Conservation (phyloP, 2,888 invertebrate genomes). For the Drosophila niveifrons region DNA sequence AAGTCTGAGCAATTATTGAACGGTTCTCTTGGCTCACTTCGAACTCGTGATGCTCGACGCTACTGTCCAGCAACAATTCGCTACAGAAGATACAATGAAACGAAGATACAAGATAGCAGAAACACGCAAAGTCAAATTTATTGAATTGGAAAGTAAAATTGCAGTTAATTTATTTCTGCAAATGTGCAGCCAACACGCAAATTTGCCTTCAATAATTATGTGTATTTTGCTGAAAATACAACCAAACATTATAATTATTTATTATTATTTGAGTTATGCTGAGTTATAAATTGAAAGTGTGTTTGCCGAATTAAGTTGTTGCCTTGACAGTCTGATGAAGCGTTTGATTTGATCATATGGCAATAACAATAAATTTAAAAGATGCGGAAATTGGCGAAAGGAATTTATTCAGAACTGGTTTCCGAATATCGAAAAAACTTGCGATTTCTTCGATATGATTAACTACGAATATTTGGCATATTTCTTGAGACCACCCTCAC, state of each 20-base stretch:
- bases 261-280: constrained; percentile 40
- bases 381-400: not conserved
- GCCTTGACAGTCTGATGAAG: constrained; percentile 5
- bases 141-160: constrained; percentile 77
- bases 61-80: constrained; percentile 50
- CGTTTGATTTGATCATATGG: constrained; percentile 8
- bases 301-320: constrained; percentile 43
- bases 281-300: constrained; percentile 55
- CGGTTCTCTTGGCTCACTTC: constrained; percentile 24
- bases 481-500: constrained; percentile 7
- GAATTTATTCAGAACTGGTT: not conserved
- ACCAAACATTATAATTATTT: constrained; percentile 19
- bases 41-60: constrained; percentile 30
- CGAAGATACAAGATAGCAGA: constrained; percentile 19
- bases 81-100: constrained; percentile 19
- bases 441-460: not conserved
- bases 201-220: constrained; percentile 62
- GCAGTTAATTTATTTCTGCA: constrained; percentile 69
- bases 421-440: not conserved
- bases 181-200: constrained; percentile 59
- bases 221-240: constrained; percentile 38
- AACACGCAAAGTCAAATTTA: constrained; percentile 57
- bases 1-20: constrained; percentile 46
- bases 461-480: not conserved
- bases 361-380: not conserved